phyloP scores from a whole-genome alignment of 2,113 vertebrate genomes.

The Saimiri boliviensis region DNA sequence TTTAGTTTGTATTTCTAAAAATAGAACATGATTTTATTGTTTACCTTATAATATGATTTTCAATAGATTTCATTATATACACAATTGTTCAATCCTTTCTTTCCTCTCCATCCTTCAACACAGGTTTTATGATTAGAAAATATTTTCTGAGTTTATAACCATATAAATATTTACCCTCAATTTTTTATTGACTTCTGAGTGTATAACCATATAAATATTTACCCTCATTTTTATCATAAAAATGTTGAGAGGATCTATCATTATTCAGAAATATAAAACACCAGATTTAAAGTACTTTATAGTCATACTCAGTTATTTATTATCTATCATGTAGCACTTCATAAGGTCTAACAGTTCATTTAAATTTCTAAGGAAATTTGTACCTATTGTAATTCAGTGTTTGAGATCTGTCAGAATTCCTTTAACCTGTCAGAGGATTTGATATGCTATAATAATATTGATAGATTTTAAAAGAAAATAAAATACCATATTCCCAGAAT shows the following conservation, averaged over 20 bases:
- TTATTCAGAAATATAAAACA: neutral
- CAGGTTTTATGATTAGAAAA: neutral
- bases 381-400: constrained; percentile 48
- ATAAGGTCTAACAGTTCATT: constrained; percentile 48
- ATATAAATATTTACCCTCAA: neutral
- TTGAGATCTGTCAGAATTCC: constrained; percentile 59
- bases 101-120: neutral
- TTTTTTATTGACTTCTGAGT: neutral
- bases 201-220: neutral
- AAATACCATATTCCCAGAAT: constrained; percentile 35
- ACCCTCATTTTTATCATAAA: neutral
- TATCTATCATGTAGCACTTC: neutral
- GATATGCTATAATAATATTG: constrained; percentile 58
- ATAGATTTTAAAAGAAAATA: constrained; percentile 56
- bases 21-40: neutral
- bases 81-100: neutral
- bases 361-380: constrained; percentile 59
- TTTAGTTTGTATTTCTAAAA: neutral
- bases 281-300: neutral
- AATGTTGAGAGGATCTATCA: neutral
- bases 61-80: neutral
- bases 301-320: constrained; percentile 18
- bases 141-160: neutral
- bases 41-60: neutral
- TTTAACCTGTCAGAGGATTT: constrained; percentile 39